Conservation (phyloP, 2,113 vertebrate genomes). For the Xiphophorus couchianus region DNA sequence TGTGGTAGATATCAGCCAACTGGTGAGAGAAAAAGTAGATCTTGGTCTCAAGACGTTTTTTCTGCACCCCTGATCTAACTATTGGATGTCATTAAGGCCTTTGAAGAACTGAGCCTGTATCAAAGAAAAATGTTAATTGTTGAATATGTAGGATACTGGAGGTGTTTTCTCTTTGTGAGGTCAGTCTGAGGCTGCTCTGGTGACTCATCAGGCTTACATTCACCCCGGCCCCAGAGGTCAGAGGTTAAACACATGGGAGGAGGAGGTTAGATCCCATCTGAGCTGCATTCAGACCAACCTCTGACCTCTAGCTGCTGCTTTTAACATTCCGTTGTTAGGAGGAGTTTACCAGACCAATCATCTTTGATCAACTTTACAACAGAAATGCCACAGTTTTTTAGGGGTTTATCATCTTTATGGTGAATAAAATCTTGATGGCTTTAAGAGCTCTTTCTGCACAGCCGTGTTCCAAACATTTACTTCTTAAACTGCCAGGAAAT, state of each 20-base stretch:
- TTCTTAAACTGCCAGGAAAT: too few relatives aligned
- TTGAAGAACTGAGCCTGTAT: background rate
- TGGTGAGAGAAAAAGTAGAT: too few relatives aligned
- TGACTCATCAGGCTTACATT: slow-evolving; percentile 46
- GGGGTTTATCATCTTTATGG: too few relatives aligned
- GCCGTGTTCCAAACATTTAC: too few relatives aligned
- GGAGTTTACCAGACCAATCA: background rate
- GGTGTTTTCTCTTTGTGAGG: background rate
- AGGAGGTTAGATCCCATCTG: background rate
- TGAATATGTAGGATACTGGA: background rate
- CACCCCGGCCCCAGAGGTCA: slow-evolving; percentile 50
- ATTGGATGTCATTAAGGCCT: background rate
- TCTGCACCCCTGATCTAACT: too few relatives aligned
- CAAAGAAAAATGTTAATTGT: background rate
- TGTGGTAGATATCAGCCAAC: too few relatives aligned
- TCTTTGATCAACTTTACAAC: too few relatives aligned
- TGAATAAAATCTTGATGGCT: too few relatives aligned
- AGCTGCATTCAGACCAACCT: background rate
- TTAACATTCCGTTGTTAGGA: background rate
- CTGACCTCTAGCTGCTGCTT: slow-evolving; percentile 20
- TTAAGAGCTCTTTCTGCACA: too few relatives aligned
- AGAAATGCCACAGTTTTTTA: too few relatives aligned
- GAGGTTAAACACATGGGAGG: slow-evolving; percentile 49
- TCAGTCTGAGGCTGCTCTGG: slow-evolving; percentile 19
- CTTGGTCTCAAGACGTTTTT: too few relatives aligned